These are phyloP conservation scores for Phoenicopterus ruber DNA, from an alignment of 2,113 vertebrate species.

Conservation along the genomic window DNA sequence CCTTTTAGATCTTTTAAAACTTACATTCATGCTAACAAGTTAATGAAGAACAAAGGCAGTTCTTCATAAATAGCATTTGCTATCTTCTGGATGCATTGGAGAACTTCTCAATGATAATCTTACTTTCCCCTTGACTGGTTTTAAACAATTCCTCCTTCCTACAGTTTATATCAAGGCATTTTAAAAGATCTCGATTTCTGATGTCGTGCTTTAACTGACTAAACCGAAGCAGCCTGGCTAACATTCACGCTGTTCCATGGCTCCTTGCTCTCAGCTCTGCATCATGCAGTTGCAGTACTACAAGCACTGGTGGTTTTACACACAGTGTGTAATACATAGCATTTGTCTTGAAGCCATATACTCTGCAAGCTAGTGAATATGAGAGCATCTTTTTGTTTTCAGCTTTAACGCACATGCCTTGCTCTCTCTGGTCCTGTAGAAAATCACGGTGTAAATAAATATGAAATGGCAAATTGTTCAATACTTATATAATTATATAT, in stretches of 20 bases:
- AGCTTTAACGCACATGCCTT: neutral
- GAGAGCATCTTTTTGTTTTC: neutral
- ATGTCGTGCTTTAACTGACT: neutral
- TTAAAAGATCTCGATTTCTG: neutral
- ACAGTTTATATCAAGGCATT: neutral
- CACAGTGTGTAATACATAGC: neutral
- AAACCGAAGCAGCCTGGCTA: neutral
- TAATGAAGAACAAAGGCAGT: neutral
- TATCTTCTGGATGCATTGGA: neutral
- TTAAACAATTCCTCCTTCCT: neutral
- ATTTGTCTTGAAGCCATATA: neutral
- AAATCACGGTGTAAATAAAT: neutral
- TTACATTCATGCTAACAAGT: neutral
- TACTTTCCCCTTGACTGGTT: neutral
- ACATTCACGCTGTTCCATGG: neutral
- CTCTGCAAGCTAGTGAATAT: neutral
- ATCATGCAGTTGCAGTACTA: neutral
- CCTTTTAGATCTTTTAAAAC: neutral
- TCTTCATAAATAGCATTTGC: neutral
- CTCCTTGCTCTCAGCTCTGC: neutral
- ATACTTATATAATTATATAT: neutral
- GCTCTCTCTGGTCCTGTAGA: neutral
- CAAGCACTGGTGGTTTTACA: neutral
- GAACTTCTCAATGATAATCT: neutral
- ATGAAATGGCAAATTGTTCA: neutral